Percentiles rank a stretch among this genome's conserved stretches.
phyloP scores from a whole-genome alignment of 2,113 vertebrate species.

The Tinamus guttatus region DNA sequence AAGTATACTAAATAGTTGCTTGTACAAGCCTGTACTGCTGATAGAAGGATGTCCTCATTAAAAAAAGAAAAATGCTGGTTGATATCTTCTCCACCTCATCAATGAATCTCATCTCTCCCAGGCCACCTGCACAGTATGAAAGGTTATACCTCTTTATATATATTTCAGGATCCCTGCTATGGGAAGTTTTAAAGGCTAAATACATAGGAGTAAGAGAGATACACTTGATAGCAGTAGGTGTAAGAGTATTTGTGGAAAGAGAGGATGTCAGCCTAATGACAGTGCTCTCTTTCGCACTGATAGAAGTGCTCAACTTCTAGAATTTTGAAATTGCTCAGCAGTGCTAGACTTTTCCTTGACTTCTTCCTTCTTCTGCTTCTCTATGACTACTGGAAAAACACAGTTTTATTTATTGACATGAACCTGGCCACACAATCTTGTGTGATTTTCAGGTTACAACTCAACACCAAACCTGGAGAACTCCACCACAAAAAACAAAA shows the following conservation, averaged over 20 bases:
- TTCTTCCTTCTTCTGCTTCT: background rate
- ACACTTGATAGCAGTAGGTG: background rate
- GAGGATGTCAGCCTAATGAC: background rate
- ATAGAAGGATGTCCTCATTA: background rate
- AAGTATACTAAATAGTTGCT: background rate
- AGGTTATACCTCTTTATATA: background rate
- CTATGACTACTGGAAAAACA: background rate
- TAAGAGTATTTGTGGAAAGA: background rate
- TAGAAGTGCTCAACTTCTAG: background rate
- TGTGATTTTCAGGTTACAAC: background rate
- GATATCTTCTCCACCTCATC: background rate
- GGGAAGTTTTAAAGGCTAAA: background rate
- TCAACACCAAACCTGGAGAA: background rate
- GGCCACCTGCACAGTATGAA: background rate
- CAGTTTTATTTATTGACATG: background rate
- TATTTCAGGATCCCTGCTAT: background rate
- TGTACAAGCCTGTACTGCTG: background rate
- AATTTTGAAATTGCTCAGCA: background rate
- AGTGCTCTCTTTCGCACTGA: background rate
- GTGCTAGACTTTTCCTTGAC: background rate
- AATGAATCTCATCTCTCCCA: background rate
- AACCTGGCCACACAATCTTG: background rate
- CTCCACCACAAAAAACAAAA: background rate
- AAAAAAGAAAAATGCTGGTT: slow-evolving; percentile 9
- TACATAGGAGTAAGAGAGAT: background rate